Base-by-base conservation (phyloP, 2,888 invertebrate species). In the Coenonympha arcania region DNA sequence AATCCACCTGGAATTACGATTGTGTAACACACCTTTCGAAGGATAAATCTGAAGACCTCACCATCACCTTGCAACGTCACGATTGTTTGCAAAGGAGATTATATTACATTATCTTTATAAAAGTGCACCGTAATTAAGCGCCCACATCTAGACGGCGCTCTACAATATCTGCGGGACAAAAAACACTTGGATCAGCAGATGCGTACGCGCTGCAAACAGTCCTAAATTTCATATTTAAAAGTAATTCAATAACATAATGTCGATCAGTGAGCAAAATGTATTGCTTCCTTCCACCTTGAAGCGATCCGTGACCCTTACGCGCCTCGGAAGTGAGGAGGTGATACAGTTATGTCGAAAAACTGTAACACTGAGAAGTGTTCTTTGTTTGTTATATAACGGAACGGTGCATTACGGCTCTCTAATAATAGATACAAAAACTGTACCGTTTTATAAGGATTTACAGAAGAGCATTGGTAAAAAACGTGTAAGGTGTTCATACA, bases 171-270 rank as follows among this genome's bases (percentile, higher is more conserved):
- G 60, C 50, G 52, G 57, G 54, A 62, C 68, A 79, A 79, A 79
- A 68, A 69, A 66, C 60, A 60, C 61, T 67, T 61, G 61, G 67
- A 66, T 65, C 63, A 73, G 81, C 85, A 86, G 85, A 86, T 86
- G 85, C 73, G 64, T 73, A 71, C 71, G 71, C 69, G 76, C 69
- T 74, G 77, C 79, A 80, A 83, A 79, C 71, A 77, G 71, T 65
- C 64, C 67, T 71, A 65, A 66, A 73, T 66, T 73, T 81, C 76
- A 80, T 77, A 79, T 76, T 80, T 68, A 71, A 79, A 76, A 83
- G 85, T 84, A 84, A 85, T 85, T 82, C 84, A 83, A 85, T 86
- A 86, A 85, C 85, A 79, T 82, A 83, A 84, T 79, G 80, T 78
- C 69, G 77, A 84, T 81, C 74, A 73, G 65, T 61, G 64, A 69